Evolutionary conservation across 2,797 vertebrate species (phyloP).

Genomic region (Pantherophis alleghaniensis): DNA sequence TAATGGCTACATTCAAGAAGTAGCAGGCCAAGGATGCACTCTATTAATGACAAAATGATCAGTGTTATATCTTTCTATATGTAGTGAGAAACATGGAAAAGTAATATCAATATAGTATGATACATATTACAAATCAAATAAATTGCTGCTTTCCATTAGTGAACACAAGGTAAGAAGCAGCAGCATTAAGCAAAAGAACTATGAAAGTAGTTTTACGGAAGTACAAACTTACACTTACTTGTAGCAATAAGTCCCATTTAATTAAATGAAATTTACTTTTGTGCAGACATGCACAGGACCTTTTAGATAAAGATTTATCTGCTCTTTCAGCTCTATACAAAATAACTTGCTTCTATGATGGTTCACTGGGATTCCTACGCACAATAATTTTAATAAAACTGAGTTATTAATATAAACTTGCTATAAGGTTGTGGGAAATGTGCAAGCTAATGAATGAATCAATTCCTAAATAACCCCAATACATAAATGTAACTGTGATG

Average conservation of each 20-base stretch:
- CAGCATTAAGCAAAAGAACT: constrained; percentile 30
- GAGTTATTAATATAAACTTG: neutral
- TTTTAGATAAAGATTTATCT: constrained; percentile 7
- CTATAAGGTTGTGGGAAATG: neutral
- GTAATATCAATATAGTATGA: constrained; percentile 17
- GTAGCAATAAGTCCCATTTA: neutral
- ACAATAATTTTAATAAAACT: constrained; percentile 6
- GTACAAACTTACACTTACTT: neutral
- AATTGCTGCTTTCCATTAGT: neutral
- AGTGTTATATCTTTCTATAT: neutral
- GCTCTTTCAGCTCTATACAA: neutral
- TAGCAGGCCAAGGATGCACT: neutral
- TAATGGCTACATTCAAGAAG: neutral
- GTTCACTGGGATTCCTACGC: constrained; percentile 19
- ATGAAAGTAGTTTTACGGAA: constrained; percentile 29
- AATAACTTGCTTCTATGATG: neutral
- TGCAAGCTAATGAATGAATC: neutral
- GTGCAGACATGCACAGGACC: neutral
- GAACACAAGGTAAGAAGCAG: constrained; percentile 15
- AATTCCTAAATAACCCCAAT: neutral
- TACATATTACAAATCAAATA: constrained; percentile 14
- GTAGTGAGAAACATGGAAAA: constrained; percentile 24
- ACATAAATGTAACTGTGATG: neutral
- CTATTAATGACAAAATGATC: neutral
- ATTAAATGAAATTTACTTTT: neutral